Percentiles rank a stretch among this genome's conserved stretches.
Conservation (phyloP, 2,113 vertebrate species). For the Rhineura floridana region DNA sequence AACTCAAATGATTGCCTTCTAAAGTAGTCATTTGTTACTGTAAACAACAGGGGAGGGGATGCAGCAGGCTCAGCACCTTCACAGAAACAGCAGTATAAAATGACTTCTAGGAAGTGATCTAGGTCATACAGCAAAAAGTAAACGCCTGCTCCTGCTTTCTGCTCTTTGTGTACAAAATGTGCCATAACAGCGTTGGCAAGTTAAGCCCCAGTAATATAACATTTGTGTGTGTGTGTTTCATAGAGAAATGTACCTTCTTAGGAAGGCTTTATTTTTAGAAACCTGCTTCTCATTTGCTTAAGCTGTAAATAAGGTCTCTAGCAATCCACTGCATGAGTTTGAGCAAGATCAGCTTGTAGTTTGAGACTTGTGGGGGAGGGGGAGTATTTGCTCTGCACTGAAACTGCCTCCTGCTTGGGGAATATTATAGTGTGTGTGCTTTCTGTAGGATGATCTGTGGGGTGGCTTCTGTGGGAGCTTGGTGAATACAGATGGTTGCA, state of each 20-base stretch:
- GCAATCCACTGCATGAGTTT: neutral
- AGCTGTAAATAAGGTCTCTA: neutral
- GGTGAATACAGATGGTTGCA: neutral
- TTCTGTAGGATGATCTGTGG: neutral
- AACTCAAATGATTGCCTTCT: neutral
- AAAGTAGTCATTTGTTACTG: neutral
- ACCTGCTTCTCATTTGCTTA: neutral
- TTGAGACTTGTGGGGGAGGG: neutral
- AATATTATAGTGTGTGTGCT: too few relatives aligned
- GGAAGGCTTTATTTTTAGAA: neutral
- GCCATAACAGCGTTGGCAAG: neutral
- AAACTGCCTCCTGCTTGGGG: neutral
- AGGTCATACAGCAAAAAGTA: neutral
- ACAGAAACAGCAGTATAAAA: neutral
- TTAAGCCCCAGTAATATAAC: neutral
- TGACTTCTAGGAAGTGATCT: neutral
- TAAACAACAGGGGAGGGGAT: neutral
- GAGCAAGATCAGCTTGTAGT: too few relatives aligned
- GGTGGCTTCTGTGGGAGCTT: too few relatives aligned
- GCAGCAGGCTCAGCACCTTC: neutral
- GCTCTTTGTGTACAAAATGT: conserved; percentile 19
- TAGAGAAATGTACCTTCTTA: neutral
- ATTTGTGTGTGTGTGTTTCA: neutral
- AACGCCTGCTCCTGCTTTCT: conserved; percentile 4
- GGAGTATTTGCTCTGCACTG: neutral